Evolutionary conservation across 2,888 invertebrate species (phyloP).

Genomic region (Notodonta ziczac): DNA sequence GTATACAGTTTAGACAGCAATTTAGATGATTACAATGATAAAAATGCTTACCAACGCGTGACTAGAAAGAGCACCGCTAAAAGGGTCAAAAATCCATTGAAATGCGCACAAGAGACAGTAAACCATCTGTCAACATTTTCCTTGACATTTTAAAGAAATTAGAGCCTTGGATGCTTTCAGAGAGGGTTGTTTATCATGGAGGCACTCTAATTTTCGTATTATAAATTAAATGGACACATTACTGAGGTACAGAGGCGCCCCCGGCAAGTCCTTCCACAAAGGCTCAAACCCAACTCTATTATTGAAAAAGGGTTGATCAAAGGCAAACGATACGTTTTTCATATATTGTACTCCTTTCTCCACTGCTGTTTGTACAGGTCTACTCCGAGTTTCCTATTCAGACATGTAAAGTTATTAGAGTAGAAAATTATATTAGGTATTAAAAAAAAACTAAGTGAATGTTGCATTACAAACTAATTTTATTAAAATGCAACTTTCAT

Average conservation of each 20-base stretch:
- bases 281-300: slow-evolving; percentile 65
- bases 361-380: slow-evolving; percentile 70
- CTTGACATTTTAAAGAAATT: slow-evolving; percentile 44
- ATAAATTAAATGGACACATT: slow-evolving; percentile 77
- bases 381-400: slow-evolving; percentile 52
- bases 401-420: slow-evolving; percentile 56
- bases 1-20: too few species aligned
- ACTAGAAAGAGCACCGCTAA: slow-evolving; percentile 12
- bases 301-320: slow-evolving; percentile 82
- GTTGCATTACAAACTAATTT: too few species aligned
- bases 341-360: slow-evolving; percentile 68
- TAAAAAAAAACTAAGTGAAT: slow-evolving; percentile 8
- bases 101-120: slow-evolving; percentile 16
- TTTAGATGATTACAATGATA: too few species aligned
- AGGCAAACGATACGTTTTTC: slow-evolving; percentile 74
- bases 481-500: too few species aligned
- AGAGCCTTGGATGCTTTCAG: slow-evolving; percentile 41
- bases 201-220: slow-evolving; percentile 54
- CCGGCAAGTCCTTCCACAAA: slow-evolving; percentile 63
- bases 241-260: slow-evolving; percentile 54
- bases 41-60: slow-evolving; percentile 1
- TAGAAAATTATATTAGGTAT: slow-evolving; percentile 29
- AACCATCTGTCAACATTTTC: slow-evolving; percentile 36
- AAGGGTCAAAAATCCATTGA: slow-evolving; percentile 38
- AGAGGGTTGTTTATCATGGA: slow-evolving; percentile 47